Conservation (phyloP, 2,888 invertebrate genomes). For the Drosophila setosimentum region DNA sequence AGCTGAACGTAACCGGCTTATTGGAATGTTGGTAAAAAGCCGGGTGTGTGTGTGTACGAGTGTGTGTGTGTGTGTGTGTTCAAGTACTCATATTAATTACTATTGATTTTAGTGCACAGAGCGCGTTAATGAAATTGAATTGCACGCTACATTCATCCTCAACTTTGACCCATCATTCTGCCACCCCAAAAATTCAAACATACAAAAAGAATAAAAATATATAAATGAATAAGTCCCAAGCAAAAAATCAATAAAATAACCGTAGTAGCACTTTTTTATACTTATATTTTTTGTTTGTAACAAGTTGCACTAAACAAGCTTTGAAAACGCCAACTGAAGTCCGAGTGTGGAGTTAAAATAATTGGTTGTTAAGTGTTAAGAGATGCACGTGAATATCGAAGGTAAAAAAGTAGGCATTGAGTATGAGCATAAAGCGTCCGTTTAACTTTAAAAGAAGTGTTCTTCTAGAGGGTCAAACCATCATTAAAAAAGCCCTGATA, state of each 20-base stretch:
- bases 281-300: conserved; percentile 5
- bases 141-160: conserved; percentile 48
- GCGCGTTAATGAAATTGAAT: conserved; percentile 80
- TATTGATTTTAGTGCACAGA: conserved; percentile 75
- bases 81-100: conserved; percentile 80
- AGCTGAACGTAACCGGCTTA: conserved; percentile 9
- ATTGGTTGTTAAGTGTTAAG: neutral
- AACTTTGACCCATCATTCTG: neutral
- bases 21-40: conserved; percentile 54
- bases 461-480: neutral
- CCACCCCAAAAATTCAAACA: conserved; percentile 4
- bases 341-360: neutral
- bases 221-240: conserved; percentile 11
- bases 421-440: neutral
- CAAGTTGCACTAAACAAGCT: conserved; percentile 57
- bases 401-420: neutral
- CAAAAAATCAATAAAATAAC: conserved; percentile 69
- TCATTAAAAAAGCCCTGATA: neutral
- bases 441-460: neutral
- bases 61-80: conserved; percentile 25
- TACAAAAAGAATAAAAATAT: neutral
- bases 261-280: conserved; percentile 66
- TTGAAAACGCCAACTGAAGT: neutral
- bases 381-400: neutral
- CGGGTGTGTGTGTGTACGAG: neutral